phyloP scores from a whole-genome alignment of 2,888 invertebrate genomes.

The Hylaea fasciaria region DNA sequence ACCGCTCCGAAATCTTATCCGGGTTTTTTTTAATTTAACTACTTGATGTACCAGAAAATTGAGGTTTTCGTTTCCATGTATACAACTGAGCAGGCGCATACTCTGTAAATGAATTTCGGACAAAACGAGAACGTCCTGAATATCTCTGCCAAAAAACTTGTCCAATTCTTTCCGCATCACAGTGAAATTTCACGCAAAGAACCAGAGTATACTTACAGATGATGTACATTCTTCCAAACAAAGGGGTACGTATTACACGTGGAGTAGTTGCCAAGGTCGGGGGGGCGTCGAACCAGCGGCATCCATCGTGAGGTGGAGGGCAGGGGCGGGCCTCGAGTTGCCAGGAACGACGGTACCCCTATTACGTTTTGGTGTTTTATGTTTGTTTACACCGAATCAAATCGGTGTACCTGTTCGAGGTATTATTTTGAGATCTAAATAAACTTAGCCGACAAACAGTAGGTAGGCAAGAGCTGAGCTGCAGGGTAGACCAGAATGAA shows the following conservation, averaged over 20 bases:
- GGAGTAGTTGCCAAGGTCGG: slow-evolving; percentile 58
- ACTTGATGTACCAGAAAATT: neutral
- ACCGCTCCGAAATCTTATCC: slow-evolving; percentile 13
- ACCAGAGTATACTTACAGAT: slow-evolving; percentile 26
- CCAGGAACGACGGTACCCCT: slow-evolving; percentile 1
- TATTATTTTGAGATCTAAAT: too few species aligned
- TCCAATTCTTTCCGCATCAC: slow-evolving; percentile 1
- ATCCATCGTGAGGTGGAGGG: slow-evolving; percentile 30
- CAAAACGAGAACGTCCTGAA: neutral
- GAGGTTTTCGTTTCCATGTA: too few species aligned
- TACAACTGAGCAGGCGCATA: neutral
- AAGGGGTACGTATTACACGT: slow-evolving; percentile 52
- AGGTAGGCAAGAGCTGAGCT: too few species aligned
- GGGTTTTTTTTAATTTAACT: slow-evolving; percentile 5
- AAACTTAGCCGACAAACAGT: too few species aligned
- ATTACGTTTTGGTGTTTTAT: too few species aligned
- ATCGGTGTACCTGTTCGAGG: too few species aligned
- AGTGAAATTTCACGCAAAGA: slow-evolving; percentile 17
- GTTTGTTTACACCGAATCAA: too few species aligned
- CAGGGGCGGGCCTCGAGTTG: slow-evolving; percentile 13
- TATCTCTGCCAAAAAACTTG: neutral
- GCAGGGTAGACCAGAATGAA: too few species aligned
- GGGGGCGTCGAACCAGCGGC: slow-evolving; percentile 62
- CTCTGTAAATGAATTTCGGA: too few species aligned
- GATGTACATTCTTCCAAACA: slow-evolving; percentile 33